These are phyloP conservation scores for Lagorchestes hirsutus DNA, from an alignment of 2,797 vertebrate genomes.

Conservation along the genomic window DNA sequence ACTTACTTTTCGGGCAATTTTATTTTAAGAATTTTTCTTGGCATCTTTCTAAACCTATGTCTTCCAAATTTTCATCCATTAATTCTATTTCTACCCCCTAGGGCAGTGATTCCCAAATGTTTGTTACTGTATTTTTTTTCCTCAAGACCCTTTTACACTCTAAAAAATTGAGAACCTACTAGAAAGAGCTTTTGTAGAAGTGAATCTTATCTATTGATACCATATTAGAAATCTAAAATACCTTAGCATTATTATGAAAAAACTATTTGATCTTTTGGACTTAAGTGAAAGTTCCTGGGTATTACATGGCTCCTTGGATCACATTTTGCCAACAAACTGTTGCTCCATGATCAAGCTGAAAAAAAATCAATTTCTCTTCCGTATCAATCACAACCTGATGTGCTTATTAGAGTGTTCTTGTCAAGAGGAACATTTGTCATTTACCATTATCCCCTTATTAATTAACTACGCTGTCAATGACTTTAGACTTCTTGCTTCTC, in stretches of 20 bases:
- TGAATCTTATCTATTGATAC: not conserved
- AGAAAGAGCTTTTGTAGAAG: not conserved
- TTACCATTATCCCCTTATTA: not conserved
- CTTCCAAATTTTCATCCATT: no score
- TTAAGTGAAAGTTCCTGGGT: not conserved
- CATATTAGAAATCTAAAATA: not conserved
- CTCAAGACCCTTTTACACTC: no score
- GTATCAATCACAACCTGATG: constrained; percentile 1
- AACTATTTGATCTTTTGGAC: not conserved
- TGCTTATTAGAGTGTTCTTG: constrained; percentile 30
- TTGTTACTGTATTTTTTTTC: no score
- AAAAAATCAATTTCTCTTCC: not conserved
- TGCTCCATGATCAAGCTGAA: not conserved
- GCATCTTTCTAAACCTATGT: no score
- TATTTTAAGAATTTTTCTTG: no score
- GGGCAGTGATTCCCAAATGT: no score
- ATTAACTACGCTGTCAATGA: constrained; percentile 8
- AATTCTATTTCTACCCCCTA: no score
- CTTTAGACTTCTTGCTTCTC: not conserved
- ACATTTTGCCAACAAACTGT: not conserved
- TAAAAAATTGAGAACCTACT: not conserved
- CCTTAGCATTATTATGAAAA: not conserved
- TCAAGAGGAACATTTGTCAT: constrained; percentile 6
- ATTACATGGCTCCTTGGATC: not conserved
- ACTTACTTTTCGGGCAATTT: no score